Evolutionary conservation across 2,113 vertebrate species (phyloP), one percentile per base, ranked within the genome.

Genomic region (Macrotus californicus): DNA sequence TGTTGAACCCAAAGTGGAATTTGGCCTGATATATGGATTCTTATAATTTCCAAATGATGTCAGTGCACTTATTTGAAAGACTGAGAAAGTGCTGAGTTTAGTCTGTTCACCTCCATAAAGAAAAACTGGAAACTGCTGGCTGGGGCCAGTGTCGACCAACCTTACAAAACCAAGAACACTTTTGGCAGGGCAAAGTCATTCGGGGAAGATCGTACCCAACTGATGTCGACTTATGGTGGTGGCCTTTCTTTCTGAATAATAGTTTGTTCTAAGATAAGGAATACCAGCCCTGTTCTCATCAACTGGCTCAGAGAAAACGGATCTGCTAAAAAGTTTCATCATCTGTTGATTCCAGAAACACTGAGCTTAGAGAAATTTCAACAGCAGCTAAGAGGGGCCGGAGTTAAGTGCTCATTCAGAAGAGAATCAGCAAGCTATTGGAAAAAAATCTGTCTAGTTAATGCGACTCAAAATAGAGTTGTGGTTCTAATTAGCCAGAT

Each of bases 11-110:
- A 10, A 94, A 39, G 59, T 97, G 94, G 97, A 97, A 97, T 96
- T 96, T 96, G 94, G 94, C 96, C 59, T 96, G 81, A 97, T 97
- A 81, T 59, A 93, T 94, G 96, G 96, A 96, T 97, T 96, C 97
- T 98, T 98, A 95, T 93, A 96, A 97, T 96, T 96, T 97, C 96
- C 87, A 97, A 98, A 97, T 98, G 94, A 98, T 96, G 97, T 98
- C 98, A 98, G 96, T 85, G 61, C 93, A 0, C 6, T 95, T 96
- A 96, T 96, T 97, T 96, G 96, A 97, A 95, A 97, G 90, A 92
- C 93, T 0, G 4, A 97, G 94, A 96, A 98, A 98, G 79, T 97
- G 97, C 98, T 98, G 98, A 98, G 96, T 97, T 93, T 70, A 96
- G 98, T 97, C 92, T 92, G 97, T 96, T 97, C 83, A 77, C 94